Percentiles rank a stretch among this genome's conserved stretches.
These are phyloP conservation scores for Frankliniella intonsa DNA, from an alignment of 2,888 invertebrate genomes.

Conservation along the genomic window DNA sequence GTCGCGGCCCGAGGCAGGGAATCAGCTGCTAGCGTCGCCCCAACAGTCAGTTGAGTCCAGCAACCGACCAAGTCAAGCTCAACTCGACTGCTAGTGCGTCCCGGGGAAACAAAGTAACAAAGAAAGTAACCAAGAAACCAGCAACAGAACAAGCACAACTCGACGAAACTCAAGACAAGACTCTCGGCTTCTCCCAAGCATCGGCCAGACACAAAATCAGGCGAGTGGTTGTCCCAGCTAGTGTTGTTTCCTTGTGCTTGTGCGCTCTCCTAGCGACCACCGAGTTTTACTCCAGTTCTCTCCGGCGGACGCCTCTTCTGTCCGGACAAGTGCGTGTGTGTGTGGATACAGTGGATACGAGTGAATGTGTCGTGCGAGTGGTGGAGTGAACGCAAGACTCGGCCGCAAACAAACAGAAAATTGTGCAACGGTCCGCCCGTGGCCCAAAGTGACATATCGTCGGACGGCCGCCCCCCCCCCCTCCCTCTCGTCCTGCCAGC, in stretches of 20 bases:
- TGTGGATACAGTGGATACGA: too few relatives aligned
- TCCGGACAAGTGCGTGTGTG: not conserved
- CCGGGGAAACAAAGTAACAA: slow-evolving; percentile 24
- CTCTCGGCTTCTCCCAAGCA: not conserved
- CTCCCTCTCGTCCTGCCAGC: too few relatives aligned
- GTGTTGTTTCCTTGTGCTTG: not conserved
- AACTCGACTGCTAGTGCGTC: slow-evolving; percentile 25
- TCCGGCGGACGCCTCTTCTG: not conserved
- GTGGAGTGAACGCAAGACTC: too few relatives aligned
- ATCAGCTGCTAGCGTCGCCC: slow-evolving; percentile 21
- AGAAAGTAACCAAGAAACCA: slow-evolving; percentile 26
- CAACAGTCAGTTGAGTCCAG: slow-evolving; percentile 17
- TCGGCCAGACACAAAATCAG: slow-evolving; percentile 5
- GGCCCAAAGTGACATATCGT: too few relatives aligned
- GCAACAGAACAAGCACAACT: slow-evolving; percentile 9
- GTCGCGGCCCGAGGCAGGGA: not conserved
- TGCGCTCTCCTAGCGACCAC: not conserved
- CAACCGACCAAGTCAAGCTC: slow-evolving; percentile 23
- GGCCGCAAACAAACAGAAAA: too few relatives aligned
- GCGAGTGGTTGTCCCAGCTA: not conserved
- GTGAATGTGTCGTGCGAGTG: not conserved
- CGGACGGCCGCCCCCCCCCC: too few relatives aligned
- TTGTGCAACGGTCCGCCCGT: too few relatives aligned
- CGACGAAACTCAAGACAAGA: slow-evolving; percentile 20
- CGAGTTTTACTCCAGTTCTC: not conserved